Base-by-base conservation (phyloP, 1,140 invertebrate species). In the Zophobas atratus region DNA sequence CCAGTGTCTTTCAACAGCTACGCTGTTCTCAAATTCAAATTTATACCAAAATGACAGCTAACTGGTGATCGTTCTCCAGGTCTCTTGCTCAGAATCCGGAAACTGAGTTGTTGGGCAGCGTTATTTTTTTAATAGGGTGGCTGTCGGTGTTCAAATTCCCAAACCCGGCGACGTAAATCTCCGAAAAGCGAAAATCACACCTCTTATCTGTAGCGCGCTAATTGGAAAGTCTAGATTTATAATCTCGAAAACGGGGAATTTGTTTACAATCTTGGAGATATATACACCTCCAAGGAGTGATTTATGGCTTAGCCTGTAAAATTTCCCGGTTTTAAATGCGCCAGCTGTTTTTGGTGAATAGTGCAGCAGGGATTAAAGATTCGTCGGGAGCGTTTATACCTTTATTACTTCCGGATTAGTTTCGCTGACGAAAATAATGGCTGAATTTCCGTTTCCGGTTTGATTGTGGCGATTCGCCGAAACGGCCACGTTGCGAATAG, bases 381-480 rank as follows among this genome's bases (percentile, higher is more conserved):
- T 55, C 32, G 71, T 53, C 51, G 49, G 49, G 48, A 35, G 34
- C 71, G 53, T 73, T 73, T 55, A 55, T 73, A 55, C 71, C 71
- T 55, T 73, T 73, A 73, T 57, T 55, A 55, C 71, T 73, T 73
- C 71, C 71, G 71, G 71, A 73, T 73, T 73, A 73, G 60, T 32
- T 41, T 41, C 56, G 39, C 20, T 8, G 36, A 63, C 55, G 55
- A 71, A 73, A 53, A 53, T 51, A 63, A 41, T 63, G 35, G 8
- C 36, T 20, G n/a, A 20, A 73, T 48, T 73, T 73, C 71, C 71
- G 71, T 41, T 73, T 72, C 70, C 70, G 3, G 43, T 46, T 8
- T 46, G 20, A 20, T 20, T 8, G 43, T 46, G n/a, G 49, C n/a
- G 49, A 20, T 51, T 46, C 43, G 49, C n/a, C 49, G n/a, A 51